Conservation (phyloP, 2,113 vertebrate genomes). For the Spizaetus ornatus region DNA sequence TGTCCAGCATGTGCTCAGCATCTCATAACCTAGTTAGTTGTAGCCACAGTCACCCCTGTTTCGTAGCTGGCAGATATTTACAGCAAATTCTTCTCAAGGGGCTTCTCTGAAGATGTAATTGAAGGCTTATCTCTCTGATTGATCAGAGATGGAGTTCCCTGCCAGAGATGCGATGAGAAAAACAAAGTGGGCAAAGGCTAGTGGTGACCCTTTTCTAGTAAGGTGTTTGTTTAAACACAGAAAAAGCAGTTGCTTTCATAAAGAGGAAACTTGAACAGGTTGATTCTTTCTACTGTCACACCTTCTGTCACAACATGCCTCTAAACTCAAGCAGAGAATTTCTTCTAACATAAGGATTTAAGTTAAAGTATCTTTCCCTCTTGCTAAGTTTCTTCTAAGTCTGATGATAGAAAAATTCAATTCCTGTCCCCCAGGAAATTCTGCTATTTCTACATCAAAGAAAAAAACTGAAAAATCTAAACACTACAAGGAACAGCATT, state of each 20-base stretch:
- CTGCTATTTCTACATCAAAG: background rate
- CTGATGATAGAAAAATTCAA: background rate
- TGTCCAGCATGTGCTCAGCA: background rate
- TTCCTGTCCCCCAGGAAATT: background rate
- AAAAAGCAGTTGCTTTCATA: background rate
- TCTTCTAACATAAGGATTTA: background rate
- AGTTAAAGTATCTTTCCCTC: background rate
- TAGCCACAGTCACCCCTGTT: background rate
- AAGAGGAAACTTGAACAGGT: background rate
- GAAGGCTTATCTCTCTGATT: background rate
- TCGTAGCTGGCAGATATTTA: background rate
- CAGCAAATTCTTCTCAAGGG: background rate
- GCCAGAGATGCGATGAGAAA: background rate
- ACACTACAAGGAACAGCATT: background rate
- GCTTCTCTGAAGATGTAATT: background rate
- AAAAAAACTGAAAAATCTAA: background rate
- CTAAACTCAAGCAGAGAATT: background rate
- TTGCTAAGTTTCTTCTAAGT: background rate
- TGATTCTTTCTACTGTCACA: background rate
- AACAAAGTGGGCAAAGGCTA: background rate
- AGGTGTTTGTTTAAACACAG: background rate
- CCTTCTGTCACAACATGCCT: background rate
- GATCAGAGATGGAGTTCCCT: background rate
- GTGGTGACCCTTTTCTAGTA: background rate
- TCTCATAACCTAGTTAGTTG: background rate